Conservation (phyloP, 53 echinoderm and acorn worm genomes). For the Echinarachnius parma region DNA sequence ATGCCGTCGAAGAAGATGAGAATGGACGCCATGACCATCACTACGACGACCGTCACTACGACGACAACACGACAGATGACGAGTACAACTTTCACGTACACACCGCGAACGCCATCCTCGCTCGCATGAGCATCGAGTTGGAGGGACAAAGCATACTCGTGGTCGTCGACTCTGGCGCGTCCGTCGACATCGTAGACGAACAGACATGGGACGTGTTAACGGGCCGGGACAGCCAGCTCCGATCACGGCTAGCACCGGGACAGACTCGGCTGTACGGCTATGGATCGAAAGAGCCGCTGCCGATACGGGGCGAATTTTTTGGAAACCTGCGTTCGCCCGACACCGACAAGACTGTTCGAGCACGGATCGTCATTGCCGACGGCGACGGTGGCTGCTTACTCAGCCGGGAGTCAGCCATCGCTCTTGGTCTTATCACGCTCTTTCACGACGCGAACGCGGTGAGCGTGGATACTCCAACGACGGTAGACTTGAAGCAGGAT, state of each 20-base stretch:
- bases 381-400: slow-evolving; percentile 13
- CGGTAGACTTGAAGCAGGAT: neutral
- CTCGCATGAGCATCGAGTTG: neutral
- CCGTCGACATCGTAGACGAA: neutral
- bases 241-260: neutral
- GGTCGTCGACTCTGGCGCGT: slow-evolving; percentile 12
- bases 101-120: neutral
- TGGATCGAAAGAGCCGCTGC: neutral
- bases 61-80: neutral
- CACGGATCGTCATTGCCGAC: neutral
- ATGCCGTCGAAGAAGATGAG: neutral
- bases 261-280: neutral
- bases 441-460: neutral
- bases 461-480: neutral
- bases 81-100: neutral
- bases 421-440: neutral
- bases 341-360: neutral
- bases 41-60: neutral
- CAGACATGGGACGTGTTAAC: neutral
- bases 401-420: neutral
- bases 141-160: neutral
- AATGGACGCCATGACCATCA: neutral
- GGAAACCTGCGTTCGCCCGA: neutral
- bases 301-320: neutral
- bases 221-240: neutral